Base-by-base conservation (phyloP, 2,113 vertebrate genomes). In the Acinonyx jubatus region DNA sequence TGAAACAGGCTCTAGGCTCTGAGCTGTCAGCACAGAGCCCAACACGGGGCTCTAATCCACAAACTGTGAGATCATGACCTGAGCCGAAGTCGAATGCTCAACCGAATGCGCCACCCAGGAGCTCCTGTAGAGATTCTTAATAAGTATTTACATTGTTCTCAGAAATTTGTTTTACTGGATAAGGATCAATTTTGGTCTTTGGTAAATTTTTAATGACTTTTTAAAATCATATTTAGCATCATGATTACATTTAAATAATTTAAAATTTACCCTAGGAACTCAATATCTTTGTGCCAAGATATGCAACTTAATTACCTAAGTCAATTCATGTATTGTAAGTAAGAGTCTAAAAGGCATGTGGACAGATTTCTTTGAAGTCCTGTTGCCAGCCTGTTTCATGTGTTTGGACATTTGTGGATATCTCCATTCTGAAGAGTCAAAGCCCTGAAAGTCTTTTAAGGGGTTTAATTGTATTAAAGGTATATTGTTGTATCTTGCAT, bases 171-270 rank as follows among this genome's bases (percentile, higher is more conserved):
- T 96, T 84, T 86, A 76, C 68, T 84, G 31, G 4, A 66, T 93
- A 48, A 91, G 9, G 21, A 85, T 96, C 18, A 91, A 11, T 94
- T 95, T 88, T 81, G 0, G 29, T 89, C 55, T 95, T 83, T 95
- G 31, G 23, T 89, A 94, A 94, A 73, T 78, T 90, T 88, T 95
- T 93, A 79, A 76, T 76, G 65, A 68, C 38, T 55, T 86, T 97
- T 84, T 2, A 19, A 74, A 57, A 85, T 89, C n/a, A 91, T 55
- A 74, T 78, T 95, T 89, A 73, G 31, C 4, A 41, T 82, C 41
- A 87, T 74, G 33, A 83, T 92, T 90, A 74, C 27, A 79, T 90
- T 84, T 87, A 95, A 86, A 73, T 94, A 66, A 83, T 89, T 93
- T 73, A 92, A 95, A 86, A 87, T 48, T 74, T 96, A 94, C 31